Percentiles rank a stretch among this genome's conserved stretches.
phyloP scores from a whole-genome alignment of 2,797 vertebrate genomes.

The Pseudomugil tenellus region DNA sequence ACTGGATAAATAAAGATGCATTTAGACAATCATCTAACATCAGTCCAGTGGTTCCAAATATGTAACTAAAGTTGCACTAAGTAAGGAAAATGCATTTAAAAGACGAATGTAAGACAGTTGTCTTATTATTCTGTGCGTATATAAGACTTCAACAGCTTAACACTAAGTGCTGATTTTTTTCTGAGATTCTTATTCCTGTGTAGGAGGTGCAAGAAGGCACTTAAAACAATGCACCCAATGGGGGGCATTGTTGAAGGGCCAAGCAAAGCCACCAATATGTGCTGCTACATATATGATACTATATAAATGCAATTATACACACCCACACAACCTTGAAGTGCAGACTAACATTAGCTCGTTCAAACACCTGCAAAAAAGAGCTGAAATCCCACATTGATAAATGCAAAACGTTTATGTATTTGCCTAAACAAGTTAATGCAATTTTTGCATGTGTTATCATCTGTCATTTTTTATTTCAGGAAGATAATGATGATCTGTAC shows the following conservation, averaged over 20 bases:
- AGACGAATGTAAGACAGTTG: background rate
- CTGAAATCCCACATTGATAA: background rate
- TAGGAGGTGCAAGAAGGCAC: conserved; percentile 8
- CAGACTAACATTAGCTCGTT: background rate
- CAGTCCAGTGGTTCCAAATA: background rate
- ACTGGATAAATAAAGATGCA: background rate
- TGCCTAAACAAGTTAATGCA: background rate
- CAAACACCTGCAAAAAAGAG: background rate
- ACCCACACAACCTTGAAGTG: background rate
- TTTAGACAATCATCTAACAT: background rate
- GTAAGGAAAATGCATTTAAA: background rate
- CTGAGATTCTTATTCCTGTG: background rate
- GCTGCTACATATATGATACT: background rate
- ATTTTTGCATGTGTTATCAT: background rate
- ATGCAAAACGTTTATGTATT: background rate
- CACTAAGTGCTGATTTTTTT: background rate
- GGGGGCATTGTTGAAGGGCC: conserved; percentile 4
- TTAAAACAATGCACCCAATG: background rate
- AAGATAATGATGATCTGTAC: conserved; percentile 76
- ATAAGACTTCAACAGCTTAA: background rate
- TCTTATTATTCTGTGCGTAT: background rate
- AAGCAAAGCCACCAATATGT: background rate
- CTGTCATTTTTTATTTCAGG: conserved; percentile 62
- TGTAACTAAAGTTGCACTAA: background rate
- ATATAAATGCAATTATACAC: background rate